phyloP scores from a whole-genome alignment of 2,797 vertebrate species.

The Simalia tracyae region DNA sequence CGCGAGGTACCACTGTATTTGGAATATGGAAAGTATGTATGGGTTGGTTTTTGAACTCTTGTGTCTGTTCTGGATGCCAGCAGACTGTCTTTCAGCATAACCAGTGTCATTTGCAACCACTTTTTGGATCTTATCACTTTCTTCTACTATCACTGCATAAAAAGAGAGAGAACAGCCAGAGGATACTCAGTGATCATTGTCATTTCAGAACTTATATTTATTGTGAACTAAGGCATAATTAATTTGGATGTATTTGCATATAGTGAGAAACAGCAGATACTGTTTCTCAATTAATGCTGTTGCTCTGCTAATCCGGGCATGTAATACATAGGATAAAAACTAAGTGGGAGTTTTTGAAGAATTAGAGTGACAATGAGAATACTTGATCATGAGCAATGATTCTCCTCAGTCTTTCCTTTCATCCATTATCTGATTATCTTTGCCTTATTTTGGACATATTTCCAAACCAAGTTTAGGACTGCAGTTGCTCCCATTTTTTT shows the following conservation, averaged over 20 bases:
- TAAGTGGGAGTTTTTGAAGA: background rate
- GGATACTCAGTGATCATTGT: background rate
- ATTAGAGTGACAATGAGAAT: background rate
- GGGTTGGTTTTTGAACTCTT: background rate
- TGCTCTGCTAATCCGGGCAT: background rate
- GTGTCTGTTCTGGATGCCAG: too few species aligned
- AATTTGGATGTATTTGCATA: background rate
- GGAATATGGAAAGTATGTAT: background rate
- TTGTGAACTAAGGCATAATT: background rate
- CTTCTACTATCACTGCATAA: too few species aligned
- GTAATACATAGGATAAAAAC: background rate
- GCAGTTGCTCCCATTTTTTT: background rate
- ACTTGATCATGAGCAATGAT: background rate
- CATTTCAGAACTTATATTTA: background rate
- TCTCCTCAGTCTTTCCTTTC: background rate
- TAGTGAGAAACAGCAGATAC: background rate
- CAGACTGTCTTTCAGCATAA: background rate
- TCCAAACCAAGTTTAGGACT: background rate
- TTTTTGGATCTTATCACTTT: background rate
- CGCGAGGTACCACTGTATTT: too few species aligned
- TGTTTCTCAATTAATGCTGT: background rate
- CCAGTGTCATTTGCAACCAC: background rate
- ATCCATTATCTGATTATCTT: background rate
- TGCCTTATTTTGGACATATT: background rate
- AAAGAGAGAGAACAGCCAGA: background rate